Percentiles rank a stretch among this genome's conserved stretches.
Conservation (phyloP, 2,888 invertebrate species). For the Belgica antarctica region DNA sequence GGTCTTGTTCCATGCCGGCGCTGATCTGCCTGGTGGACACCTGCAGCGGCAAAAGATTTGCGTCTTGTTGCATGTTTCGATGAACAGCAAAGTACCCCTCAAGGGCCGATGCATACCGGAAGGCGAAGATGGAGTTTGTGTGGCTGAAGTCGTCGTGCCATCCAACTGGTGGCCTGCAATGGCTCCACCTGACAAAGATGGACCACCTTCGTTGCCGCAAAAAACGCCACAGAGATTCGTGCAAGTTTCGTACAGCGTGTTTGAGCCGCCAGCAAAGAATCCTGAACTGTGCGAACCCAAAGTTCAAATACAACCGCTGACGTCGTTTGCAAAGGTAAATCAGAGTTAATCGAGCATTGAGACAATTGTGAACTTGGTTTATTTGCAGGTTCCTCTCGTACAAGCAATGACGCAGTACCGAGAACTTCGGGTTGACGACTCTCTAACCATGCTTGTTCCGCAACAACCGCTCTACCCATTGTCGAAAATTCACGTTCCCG, state of each 20-base stretch:
- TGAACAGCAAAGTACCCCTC: slow-evolving; percentile 62
- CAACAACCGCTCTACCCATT: slow-evolving; percentile 86
- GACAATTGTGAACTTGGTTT: neutral
- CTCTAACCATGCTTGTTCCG: slow-evolving; percentile 80
- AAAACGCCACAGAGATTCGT: slow-evolving; percentile 72
- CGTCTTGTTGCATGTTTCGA: slow-evolving; percentile 73
- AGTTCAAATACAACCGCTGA: slow-evolving; percentile 68
- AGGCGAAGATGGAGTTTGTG: slow-evolving; percentile 87
- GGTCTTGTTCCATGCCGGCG: slow-evolving; percentile 88
- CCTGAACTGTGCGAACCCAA: slow-evolving; percentile 72
- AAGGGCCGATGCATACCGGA: slow-evolving; percentile 92
- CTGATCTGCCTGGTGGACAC: slow-evolving; percentile 77
- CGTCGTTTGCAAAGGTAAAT: slow-evolving; percentile 57
- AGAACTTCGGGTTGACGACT: slow-evolving; percentile 79
- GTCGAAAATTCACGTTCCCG: slow-evolving; percentile 85
- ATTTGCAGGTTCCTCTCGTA: slow-evolving; percentile 64
- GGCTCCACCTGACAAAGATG: slow-evolving; percentile 63
- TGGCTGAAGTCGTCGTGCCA: slow-evolving; percentile 84
- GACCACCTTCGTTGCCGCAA: slow-evolving; percentile 57
- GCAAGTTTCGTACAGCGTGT: slow-evolving; percentile 82
- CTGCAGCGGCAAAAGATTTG: slow-evolving; percentile 77
- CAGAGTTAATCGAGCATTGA: neutral
- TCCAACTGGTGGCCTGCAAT: slow-evolving; percentile 87
- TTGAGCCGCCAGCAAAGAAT: slow-evolving; percentile 72
- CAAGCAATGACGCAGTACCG: slow-evolving; percentile 78